Percentiles rank a stretch among this genome's conserved stretches.
These are phyloP conservation scores for Rhinolophus sinicus DNA, from an alignment of 2,113 vertebrate species.

Conservation along the genomic window DNA sequence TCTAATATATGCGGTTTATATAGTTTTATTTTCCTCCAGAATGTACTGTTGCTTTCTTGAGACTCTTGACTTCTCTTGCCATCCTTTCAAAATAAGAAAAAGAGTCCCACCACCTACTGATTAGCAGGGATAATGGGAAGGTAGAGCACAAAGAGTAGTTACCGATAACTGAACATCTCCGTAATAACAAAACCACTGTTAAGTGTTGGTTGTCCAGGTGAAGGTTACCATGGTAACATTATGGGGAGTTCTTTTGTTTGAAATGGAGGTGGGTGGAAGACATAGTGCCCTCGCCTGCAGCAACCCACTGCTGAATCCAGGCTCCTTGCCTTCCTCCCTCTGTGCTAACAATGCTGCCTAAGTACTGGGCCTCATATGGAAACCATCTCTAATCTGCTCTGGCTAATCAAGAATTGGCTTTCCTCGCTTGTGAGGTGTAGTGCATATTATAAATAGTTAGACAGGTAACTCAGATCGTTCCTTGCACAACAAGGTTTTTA, in stretches of 20 bases:
- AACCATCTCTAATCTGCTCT: neutral
- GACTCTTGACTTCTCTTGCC: neutral
- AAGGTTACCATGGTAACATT: neutral
- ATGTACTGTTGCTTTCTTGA: conserved; percentile 20
- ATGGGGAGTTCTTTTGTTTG: neutral
- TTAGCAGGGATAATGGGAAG: neutral
- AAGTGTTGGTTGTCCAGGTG: neutral
- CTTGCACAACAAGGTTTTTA: conserved; percentile 25
- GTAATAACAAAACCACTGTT: neutral
- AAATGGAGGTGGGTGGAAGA: neutral
- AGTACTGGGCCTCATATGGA: neutral
- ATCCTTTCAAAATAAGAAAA: conserved; percentile 39
- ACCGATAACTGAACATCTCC: neutral
- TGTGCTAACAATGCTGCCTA: neutral
- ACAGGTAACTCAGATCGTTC: neutral
- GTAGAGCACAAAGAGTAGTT: neutral
- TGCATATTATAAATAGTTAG: neutral
- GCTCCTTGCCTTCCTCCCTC: neutral
- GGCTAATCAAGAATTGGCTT: conserved; percentile 4
- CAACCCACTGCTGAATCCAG: neutral
- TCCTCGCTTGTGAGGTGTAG: neutral
- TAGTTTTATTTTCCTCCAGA: conserved; percentile 19
- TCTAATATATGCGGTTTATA: neutral
- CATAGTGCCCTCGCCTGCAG: neutral
- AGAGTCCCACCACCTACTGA: neutral